Evolutionary conservation across 1,140 invertebrate species (phyloP).

Genomic region (Battus philenor): DNA sequence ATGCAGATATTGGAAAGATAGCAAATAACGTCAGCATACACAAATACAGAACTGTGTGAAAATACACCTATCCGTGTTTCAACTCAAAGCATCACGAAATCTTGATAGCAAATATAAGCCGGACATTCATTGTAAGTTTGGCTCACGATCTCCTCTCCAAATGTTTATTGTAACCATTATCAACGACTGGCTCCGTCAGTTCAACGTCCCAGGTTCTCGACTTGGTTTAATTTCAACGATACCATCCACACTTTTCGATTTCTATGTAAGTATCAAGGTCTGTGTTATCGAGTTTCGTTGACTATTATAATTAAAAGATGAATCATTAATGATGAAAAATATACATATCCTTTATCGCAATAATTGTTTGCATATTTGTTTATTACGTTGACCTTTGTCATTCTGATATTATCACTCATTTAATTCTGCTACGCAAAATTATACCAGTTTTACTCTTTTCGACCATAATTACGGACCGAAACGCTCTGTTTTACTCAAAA

Average conservation of each 20-base stretch:
- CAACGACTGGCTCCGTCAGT: constrained; percentile 39
- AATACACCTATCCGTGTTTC: constrained; percentile 16
- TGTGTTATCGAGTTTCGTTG: no score
- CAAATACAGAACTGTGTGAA: neutral
- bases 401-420: no score
- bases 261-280: no score
- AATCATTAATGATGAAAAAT: no score
- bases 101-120: constrained; percentile 50
- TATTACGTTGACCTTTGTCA: no score
- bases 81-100: constrained; percentile 46
- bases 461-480: no score
- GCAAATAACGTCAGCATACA: constrained; percentile 5
- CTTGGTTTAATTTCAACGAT: constrained; percentile 25
- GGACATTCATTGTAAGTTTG: constrained; percentile 58
- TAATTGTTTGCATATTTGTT: no score
- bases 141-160: constrained; percentile 49
- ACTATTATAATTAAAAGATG: no score
- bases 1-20: neutral
- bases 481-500: no score
- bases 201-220: constrained; percentile 46
- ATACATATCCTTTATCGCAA: no score
- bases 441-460: no score
- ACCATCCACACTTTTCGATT: constrained; percentile 6
- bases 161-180: constrained; percentile 60
- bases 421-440: no score